Evolutionary conservation across 2,888 invertebrate genomes (phyloP).

Genomic region (Agrochola circellaris): DNA sequence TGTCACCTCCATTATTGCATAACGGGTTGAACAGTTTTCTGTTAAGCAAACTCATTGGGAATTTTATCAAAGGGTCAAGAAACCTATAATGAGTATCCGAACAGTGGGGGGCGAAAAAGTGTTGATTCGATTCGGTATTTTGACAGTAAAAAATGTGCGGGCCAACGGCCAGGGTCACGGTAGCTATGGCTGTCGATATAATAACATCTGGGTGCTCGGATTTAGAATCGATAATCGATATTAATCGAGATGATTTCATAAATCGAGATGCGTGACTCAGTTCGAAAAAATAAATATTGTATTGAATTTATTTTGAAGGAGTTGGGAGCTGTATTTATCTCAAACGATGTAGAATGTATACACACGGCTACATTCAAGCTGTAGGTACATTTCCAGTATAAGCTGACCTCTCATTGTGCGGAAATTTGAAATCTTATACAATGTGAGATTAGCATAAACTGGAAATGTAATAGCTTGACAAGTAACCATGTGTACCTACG

Average conservation of each 20-base stretch:
- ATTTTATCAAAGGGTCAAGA: conserved; percentile 66
- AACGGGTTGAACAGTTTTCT: conserved; percentile 76
- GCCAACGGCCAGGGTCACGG: conserved; percentile 65
- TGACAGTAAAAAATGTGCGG: conserved; percentile 66
- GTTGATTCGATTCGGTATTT: conserved; percentile 66
- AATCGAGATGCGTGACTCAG: conserved; percentile 35
- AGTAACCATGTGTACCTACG: too few relatives aligned
- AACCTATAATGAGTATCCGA: conserved; percentile 59
- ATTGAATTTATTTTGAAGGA: conserved; percentile 2
- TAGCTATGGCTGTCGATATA: conserved; percentile 52
- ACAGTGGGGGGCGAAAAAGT: conserved; percentile 64
- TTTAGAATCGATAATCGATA: conserved; percentile 55
- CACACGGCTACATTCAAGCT: too few relatives aligned
- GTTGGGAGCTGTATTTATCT: background rate
- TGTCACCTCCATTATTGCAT: conserved; percentile 75
- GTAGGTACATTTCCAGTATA: too few relatives aligned
- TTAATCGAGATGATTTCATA: conserved; percentile 51
- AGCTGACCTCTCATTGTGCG: too few relatives aligned
- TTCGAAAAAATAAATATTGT: conserved; percentile 14
- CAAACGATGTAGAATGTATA: background rate
- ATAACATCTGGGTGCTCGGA: conserved; percentile 45
- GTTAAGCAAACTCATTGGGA: conserved; percentile 64
- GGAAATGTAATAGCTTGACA: too few relatives aligned
- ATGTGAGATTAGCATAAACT: too few relatives aligned
- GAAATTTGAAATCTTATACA: too few relatives aligned